These are phyloP conservation scores for Plagiodera versicolora DNA, from an alignment of 2,888 invertebrate species.

Conservation along the genomic window DNA sequence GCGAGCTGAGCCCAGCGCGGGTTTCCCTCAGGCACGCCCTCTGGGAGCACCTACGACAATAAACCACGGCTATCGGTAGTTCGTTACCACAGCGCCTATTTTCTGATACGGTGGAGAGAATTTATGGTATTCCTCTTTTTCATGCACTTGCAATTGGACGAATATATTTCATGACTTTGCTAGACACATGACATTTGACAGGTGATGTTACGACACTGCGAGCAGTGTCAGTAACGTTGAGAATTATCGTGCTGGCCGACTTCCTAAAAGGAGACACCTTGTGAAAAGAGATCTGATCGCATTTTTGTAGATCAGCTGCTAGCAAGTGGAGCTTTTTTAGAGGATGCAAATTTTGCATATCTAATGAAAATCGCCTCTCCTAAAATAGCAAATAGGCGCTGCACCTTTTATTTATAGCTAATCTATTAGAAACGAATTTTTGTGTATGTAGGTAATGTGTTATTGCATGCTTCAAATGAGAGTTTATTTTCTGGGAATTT, in stretches of 20 bases:
- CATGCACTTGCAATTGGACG: no score
- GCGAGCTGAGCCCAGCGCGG: conserved; percentile 50
- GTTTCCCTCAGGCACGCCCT: conserved; percentile 46
- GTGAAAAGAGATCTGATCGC: no score
- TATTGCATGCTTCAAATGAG: background rate
- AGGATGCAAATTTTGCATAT: background rate
- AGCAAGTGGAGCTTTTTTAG: background rate
- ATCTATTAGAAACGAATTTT: conserved; percentile 8
- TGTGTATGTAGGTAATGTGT: conserved; percentile 35
- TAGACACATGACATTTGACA: no score
- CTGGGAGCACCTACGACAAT: conserved; percentile 46
- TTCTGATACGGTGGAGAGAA: no score
- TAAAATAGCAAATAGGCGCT: background rate
- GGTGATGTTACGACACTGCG: no score
- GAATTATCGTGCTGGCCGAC: no score
- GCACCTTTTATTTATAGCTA: conserved; percentile 9
- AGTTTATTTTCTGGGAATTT: background rate
- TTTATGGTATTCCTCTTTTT: no score
- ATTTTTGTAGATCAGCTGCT: no score
- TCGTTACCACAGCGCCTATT: conserved; percentile 16
- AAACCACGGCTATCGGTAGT: conserved; percentile 19
- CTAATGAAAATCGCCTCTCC: background rate
- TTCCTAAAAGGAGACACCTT: no score
- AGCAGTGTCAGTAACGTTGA: no score
- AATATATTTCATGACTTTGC: no score